Conservation (phyloP, 2,113 vertebrate genomes). For the Brachypodius melanocephalos region DNA sequence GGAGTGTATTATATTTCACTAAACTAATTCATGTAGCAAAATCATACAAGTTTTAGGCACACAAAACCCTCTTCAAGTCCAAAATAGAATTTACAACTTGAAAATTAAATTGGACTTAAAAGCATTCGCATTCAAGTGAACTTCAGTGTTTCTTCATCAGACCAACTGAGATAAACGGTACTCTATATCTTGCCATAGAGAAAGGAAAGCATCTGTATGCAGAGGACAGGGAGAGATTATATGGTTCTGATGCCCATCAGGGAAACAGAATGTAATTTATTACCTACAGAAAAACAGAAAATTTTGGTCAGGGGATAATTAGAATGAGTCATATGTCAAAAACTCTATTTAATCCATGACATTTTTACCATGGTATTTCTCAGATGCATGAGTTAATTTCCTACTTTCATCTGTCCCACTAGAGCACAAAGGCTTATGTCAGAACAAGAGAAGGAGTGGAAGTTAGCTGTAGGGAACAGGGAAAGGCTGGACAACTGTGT, state of each 20-base stretch:
- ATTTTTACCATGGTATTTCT: neutral
- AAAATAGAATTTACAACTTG: neutral
- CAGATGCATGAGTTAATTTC: neutral
- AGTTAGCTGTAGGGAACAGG: neutral
- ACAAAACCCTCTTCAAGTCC: neutral
- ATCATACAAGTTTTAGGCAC: neutral
- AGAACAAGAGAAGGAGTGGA: neutral
- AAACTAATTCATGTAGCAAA: neutral
- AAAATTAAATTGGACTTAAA: neutral
- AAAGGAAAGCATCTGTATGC: neutral
- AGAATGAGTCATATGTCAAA: neutral
- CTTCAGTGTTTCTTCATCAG: neutral
- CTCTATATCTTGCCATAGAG: neutral
- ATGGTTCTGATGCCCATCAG: neutral
- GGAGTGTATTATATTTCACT: neutral
- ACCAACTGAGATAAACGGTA: neutral
- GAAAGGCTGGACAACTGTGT: neutral
- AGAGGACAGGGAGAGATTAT: neutral
- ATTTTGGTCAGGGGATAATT: neutral
- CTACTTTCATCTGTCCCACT: neutral
- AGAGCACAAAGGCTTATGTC: neutral
- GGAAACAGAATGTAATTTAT: neutral
- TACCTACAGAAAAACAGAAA: neutral
- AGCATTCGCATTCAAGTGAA: neutral
- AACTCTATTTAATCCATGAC: neutral